A percentile compares a stretch with the other conserved stretches of the same genome.
Conservation (phyloP, 2,113 vertebrate genomes). For the Nicator chloris region DNA sequence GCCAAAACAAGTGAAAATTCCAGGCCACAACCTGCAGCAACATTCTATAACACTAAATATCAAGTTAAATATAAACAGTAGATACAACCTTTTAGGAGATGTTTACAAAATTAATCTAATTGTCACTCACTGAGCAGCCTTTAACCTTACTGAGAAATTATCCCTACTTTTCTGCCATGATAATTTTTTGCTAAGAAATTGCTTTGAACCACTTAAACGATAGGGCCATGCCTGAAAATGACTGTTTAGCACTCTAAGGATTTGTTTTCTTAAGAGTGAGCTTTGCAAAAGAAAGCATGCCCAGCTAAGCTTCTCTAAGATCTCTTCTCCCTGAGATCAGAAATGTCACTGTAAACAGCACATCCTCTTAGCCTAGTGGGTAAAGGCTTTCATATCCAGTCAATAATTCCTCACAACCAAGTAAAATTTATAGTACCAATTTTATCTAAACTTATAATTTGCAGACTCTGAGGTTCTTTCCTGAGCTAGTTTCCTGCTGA, state of each 20-base stretch:
- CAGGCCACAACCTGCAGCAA: neutral
- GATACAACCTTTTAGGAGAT: neutral
- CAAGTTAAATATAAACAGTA: neutral
- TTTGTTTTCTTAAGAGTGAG: neutral
- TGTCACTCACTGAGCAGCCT: neutral
- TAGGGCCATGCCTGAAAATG: neutral
- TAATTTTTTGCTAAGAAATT: neutral
- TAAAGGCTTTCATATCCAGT: neutral
- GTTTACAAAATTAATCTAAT: neutral
- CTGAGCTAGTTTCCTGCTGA: neutral
- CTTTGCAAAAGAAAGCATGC: neutral
- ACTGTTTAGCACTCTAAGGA: neutral
- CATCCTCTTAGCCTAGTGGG: neutral
- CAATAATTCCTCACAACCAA: neutral
- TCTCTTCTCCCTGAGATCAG: neutral
- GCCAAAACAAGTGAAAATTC: neutral
- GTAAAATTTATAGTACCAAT: neutral
- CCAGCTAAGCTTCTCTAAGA: neutral
- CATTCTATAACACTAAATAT: neutral
- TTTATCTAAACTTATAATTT: neutral
- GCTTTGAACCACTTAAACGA: neutral
- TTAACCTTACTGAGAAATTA: neutral
- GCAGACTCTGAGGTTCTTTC: neutral
- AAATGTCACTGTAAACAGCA: neutral
- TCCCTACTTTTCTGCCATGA: neutral